Base-by-base conservation (phyloP, 2,797 vertebrate genomes). In the Rousettus madagascariensis region DNA sequence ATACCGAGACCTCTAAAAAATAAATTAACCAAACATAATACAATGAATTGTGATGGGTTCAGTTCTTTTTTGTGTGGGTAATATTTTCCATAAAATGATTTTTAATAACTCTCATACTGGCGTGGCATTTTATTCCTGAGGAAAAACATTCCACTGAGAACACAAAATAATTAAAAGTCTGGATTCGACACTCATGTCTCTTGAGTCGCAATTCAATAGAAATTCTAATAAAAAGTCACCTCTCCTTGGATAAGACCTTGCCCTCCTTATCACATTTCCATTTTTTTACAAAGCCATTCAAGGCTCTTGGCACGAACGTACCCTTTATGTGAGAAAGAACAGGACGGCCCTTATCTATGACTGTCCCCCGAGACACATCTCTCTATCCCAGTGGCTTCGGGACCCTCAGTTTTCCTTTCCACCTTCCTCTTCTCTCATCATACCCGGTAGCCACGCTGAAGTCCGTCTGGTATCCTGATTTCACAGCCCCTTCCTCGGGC, bases 81-180 rank as follows among this genome's bases (percentile, higher is more conserved):
- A 17, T 66, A 71, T 69, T 95, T 80, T 80, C 88, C 82, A 57
- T n/a, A 59, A 85, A 93, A 89, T 53, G 12, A 63, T n/a, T 89
- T 89, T 92, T 77, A 91, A 78, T 94, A 65, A 94, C 24, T 68
- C 53, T 89, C 61, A 55, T 72, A 72, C 38, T 71, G 43, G 66
- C 24, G 26, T 46, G 51, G n/a, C 43, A 82, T 91, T 94, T 87
- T 88, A 83, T 69, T 85, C 61, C 94, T n/a, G 5, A 92, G 49
- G 71, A 72, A 78, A 68, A 75, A 66, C 90, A 85, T 49, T 85
- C 82, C 72, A 90, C 20, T 4, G 71, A 88, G 53, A 90, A 13
- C 24, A 20, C 46, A 82, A 90, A 93, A 46, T 88, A 85, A 95
- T 90, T 86, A 95, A 95, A 86, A 87, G 36, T 30, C 51, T 78